A percentile compares a stretch with the other conserved stretches of the same genome.
phyloP scores from a whole-genome alignment of 2,113 vertebrate genomes.

The Camelus bactrianus region DNA sequence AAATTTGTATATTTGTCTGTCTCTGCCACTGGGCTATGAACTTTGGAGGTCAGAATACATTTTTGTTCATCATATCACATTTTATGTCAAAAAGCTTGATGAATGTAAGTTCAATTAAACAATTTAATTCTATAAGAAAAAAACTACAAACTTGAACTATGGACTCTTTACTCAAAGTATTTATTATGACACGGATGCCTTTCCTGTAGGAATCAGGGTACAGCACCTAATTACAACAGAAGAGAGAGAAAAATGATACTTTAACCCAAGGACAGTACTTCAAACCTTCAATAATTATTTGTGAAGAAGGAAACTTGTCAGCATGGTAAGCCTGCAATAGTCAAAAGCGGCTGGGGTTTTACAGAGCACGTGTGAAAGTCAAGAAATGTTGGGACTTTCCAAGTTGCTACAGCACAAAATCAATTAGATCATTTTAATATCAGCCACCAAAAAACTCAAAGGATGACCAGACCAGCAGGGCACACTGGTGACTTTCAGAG shows the following conservation, averaged over 20 bases:
- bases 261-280: constrained; percentile 17
- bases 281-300: constrained; percentile 47
- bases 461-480: background rate
- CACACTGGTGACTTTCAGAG: background rate
- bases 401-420: constrained; percentile 9
- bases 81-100: background rate
- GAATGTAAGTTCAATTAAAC: background rate
- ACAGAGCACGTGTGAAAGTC: constrained; percentile 7
- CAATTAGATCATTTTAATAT: constrained; percentile 1
- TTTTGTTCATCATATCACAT: background rate
- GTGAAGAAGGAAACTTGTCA: constrained; percentile 48
- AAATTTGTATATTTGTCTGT: background rate
- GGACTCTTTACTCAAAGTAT: background rate
- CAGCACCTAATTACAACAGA: constrained; percentile 28
- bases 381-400: constrained; percentile 71
- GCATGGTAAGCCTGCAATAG: constrained; percentile 5
- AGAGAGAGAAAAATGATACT: background rate
- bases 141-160: background rate
- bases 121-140: background rate
- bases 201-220: constrained; percentile 22
- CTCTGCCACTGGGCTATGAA: background rate
- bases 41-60: background rate
- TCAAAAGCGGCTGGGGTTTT: background rate
- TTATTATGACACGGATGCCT: background rate
- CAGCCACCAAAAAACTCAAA: constrained; percentile 17